Conservation (phyloP, 2,797 vertebrate species). For the Channallabes apus region DNA sequence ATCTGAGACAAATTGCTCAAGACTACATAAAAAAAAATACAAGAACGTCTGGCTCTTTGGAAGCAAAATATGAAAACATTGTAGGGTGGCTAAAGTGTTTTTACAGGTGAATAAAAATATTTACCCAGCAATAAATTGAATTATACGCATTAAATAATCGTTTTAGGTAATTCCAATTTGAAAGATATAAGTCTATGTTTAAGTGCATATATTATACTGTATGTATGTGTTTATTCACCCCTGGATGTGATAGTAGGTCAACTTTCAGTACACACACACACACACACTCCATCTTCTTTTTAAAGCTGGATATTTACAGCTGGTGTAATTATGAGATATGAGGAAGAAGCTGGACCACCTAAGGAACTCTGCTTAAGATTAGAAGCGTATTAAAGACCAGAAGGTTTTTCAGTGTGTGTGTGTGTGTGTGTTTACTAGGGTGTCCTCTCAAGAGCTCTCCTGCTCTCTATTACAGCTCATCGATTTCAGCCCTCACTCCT, state of each 20-base stretch:
- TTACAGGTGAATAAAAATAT: too few relatives aligned
- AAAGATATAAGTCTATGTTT: neutral
- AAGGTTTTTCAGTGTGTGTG: neutral
- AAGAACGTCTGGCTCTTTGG: too few relatives aligned
- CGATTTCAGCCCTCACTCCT: conserved; percentile 12
- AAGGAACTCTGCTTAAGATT: neutral
- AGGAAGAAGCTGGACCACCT: neutral
- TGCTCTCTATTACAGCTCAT: conserved; percentile 23
- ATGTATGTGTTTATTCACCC: neutral
- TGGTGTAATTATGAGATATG: conserved; percentile 13
- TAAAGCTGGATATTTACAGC: conserved; percentile 25
- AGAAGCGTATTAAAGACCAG: conserved; percentile 7
- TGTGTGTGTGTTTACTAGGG: conserved; percentile 6
- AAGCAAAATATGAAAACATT: too few relatives aligned
- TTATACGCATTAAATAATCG: neutral
- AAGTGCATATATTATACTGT: neutral
- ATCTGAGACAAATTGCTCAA: too few relatives aligned
- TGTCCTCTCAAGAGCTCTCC: neutral
- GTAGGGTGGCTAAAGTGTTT: too few relatives aligned
- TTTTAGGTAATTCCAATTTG: neutral
- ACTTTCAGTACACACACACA: neutral
- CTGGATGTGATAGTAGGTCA: neutral
- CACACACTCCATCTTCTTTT: conserved; percentile 1
- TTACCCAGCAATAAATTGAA: neutral
- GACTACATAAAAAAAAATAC: too few relatives aligned